phyloP scores from a whole-genome alignment of 2,797 vertebrate species.

The Chanos chanos region DNA sequence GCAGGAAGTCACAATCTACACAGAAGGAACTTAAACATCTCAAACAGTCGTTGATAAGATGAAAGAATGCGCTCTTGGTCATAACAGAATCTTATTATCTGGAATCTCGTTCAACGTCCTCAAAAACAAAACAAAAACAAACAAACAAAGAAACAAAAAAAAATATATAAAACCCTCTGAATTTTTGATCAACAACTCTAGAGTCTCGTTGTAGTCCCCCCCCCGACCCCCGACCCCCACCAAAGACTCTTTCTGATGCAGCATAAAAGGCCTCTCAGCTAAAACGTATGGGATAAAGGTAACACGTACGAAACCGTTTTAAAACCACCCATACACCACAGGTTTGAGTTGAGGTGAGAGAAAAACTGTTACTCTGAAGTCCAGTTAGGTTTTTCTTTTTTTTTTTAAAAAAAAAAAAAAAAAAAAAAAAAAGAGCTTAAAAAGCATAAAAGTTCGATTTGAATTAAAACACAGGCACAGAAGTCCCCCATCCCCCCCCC shows the following conservation, averaged over 20 bases:
- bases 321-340: slow-evolving; percentile 50
- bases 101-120: too few species aligned
- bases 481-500: too few species aligned
- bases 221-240: too few species aligned
- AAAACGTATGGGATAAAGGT: slow-evolving; percentile 47
- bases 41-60: slow-evolving; percentile 39
- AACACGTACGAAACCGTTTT: slow-evolving; percentile 42
- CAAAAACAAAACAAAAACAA: too few species aligned
- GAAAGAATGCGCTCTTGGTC: slow-evolving; percentile 22
- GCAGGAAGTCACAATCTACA: slow-evolving; percentile 46
- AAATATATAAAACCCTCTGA: too few species aligned
- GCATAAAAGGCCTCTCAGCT: slow-evolving; percentile 62
- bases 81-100: too few species aligned
- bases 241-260: slow-evolving; percentile 48
- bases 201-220: too few species aligned
- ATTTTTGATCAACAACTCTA: too few species aligned
- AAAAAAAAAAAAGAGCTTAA: slow-evolving; percentile 46
- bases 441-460: slow-evolving; percentile 35
- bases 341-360: slow-evolving; percentile 42
- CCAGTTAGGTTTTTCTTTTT: slow-evolving; percentile 46
- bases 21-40: slow-evolving; percentile 41
- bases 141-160: too few species aligned
- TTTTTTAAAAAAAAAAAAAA: too few species aligned
- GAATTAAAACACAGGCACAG: slow-evolving; percentile 28
- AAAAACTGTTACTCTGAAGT: slow-evolving; percentile 31